Base-by-base conservation (phyloP, 2,888 invertebrate species). In the Ferdinandea cuprea region DNA sequence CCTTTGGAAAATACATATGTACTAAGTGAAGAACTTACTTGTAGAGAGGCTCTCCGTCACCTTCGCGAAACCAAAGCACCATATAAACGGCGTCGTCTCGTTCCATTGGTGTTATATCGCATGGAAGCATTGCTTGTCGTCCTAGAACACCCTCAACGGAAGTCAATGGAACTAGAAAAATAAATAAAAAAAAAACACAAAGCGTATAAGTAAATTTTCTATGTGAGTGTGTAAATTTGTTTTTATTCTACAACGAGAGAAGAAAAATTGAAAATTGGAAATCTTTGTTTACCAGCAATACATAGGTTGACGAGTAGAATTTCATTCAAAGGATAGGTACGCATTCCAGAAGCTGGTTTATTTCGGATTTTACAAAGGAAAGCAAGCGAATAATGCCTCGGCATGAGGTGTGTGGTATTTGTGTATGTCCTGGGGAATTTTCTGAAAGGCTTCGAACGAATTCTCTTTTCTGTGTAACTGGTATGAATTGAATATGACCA, bases 61-160 rank as follows among this genome's bases (percentile, higher is more conserved):
- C 94, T 90, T 96, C 96, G 88, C 96, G 96, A 91, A 96, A 97
- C 97, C 97, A 97, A 37, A 97, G 93, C 86, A 97, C 96, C 96
- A 96, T 96, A 88, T 95, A 95, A 66, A 96, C 96, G 25, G 94
- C 94, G 91, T 96, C 96, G 88, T 96, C 94, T 66, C 94, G 92
- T 87, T 95, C 94, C 85, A 94, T 92, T 7, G 97, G 95, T 86
- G 94, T 94, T 86, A 97, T 96, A 91, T 97, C 96, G 90, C 97
- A 97, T 9, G 97, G 97, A 65, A 97, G 92, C 85, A 95, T 94
- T 17, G 95, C 96, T 89, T 95, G 95, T 90, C 95, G 95, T 28
- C 95, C 95, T 85, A 95, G 91, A 4, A 97, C 96, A 25, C 96
- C 97, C 89, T 95, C 94, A 79, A 96, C 95, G 88, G 95, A 94